These are phyloP conservation scores for Lasiommata megera DNA, from an alignment of 2,888 invertebrate species.

Conservation along the genomic window DNA sequence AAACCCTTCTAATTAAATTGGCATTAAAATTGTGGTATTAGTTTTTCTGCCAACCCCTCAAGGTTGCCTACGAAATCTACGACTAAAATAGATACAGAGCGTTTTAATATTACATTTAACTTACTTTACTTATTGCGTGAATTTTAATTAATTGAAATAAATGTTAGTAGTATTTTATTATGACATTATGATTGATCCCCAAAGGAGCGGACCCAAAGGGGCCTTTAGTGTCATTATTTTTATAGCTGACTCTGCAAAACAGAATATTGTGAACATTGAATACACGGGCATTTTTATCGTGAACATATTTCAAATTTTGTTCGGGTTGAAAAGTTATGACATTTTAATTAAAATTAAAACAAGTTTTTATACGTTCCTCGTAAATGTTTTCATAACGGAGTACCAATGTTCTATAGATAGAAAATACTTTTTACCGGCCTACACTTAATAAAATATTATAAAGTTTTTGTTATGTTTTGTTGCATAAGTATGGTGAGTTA, in stretches of 20 bases:
- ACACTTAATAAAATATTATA: too few relatives aligned
- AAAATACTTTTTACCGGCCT: slow-evolving; percentile 24
- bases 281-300: slow-evolving; percentile 22
- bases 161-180: background rate
- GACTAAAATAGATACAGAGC: too few relatives aligned
- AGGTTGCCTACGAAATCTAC: too few relatives aligned
- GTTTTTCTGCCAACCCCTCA: too few relatives aligned
- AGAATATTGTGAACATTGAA: slow-evolving; percentile 17
- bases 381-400: background rate
- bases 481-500: too few relatives aligned
- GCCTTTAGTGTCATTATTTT: background rate
- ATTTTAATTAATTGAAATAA: too few relatives aligned
- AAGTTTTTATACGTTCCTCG: slow-evolving; percentile 56
- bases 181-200: background rate
- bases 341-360: slow-evolving; percentile 73
- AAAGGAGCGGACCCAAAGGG: background rate
- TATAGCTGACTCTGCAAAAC: slow-evolving; percentile 10
- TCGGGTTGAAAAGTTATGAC: slow-evolving; percentile 62
- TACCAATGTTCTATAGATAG: too few relatives aligned
- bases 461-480: too few relatives aligned
- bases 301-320: slow-evolving; percentile 32
- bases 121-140: too few relatives aligned
- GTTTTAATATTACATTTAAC: too few relatives aligned
- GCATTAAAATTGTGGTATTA: too few relatives aligned
- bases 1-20: too few relatives aligned